phyloP scores from a whole-genome alignment of 2,797 vertebrate species.

The Eulemur albifrons region DNA sequence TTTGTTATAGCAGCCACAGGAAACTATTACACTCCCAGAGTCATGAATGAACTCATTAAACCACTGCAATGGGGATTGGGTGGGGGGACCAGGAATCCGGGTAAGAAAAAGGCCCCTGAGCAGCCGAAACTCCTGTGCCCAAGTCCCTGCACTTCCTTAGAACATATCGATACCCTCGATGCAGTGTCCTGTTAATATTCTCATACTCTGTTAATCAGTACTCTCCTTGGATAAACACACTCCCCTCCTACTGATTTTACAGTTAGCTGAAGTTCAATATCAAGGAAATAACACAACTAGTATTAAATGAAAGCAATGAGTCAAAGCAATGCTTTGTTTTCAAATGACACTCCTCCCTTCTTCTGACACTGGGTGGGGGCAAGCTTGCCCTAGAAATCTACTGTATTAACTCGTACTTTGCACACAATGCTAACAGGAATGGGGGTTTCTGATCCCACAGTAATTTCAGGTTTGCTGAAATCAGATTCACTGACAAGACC shows the following conservation, averaged over 20 bases:
- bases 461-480: not conserved
- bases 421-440: rapidly evolving
- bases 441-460: too few species aligned
- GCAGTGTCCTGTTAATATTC: not conserved
- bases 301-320: not conserved
- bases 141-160: not conserved
- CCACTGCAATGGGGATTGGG: not conserved
- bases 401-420: rapidly evolving
- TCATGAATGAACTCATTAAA: not conserved
- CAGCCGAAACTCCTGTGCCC: not conserved
- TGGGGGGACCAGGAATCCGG: not conserved
- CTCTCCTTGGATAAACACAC: not conserved
- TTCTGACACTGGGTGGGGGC: rapidly evolving
- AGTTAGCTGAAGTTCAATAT: not conserved
- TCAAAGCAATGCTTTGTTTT: not conserved
- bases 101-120: not conserved
- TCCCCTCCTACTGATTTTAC: not conserved
- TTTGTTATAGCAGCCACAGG: not conserved
- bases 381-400: not conserved
- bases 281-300: not conserved
- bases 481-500: not conserved
- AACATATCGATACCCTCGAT: rapidly evolving
- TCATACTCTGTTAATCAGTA: not conserved
- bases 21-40: not conserved
- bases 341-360: not conserved